phyloP scores from a whole-genome alignment of 2,797 vertebrate species.

The Aulostomus chinensis region DNA sequence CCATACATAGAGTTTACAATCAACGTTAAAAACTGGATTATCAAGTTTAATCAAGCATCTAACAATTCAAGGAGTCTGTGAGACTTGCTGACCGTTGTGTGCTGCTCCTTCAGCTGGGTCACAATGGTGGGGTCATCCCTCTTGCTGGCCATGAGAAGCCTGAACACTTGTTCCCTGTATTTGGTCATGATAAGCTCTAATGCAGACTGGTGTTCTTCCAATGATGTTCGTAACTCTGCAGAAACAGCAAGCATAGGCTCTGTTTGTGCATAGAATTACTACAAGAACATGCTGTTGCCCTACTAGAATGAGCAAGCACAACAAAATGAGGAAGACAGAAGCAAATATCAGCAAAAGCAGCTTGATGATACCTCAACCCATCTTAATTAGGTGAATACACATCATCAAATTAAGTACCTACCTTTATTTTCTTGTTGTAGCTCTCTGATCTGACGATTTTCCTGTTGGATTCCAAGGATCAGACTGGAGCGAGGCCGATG shows the following conservation, averaged over 20 bases:
- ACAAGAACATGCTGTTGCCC: background rate
- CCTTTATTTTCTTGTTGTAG: slow-evolving; percentile 98
- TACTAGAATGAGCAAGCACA: too few species aligned
- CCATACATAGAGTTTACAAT: too few species aligned
- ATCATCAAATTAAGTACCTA: background rate
- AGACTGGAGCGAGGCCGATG: slow-evolving; percentile 95
- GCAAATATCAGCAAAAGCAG: too few species aligned
- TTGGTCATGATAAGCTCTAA: slow-evolving; percentile 99
- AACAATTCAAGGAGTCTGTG: background rate
- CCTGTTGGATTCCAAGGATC: slow-evolving; percentile 97
- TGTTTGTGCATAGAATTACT: background rate
- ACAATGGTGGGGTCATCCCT: slow-evolving; percentile 92
- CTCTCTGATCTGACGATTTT: slow-evolving; percentile 96
- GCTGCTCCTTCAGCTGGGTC: slow-evolving; percentile 93
- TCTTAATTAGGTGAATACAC: too few species aligned
- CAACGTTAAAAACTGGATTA: too few species aligned
- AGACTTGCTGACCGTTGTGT: slow-evolving; percentile 85
- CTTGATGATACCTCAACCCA: too few species aligned
- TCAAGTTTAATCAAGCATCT: too few species aligned
- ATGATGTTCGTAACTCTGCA: slow-evolving; percentile 89
- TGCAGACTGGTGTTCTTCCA: slow-evolving; percentile 98
- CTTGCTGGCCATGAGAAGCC: slow-evolving; percentile 95
- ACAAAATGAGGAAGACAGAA: too few species aligned
- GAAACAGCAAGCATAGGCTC: slow-evolving; percentile 8
- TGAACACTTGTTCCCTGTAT: slow-evolving; percentile 97